Conservation (phyloP, 2,888 invertebrate genomes). For the Theretra japonica region DNA sequence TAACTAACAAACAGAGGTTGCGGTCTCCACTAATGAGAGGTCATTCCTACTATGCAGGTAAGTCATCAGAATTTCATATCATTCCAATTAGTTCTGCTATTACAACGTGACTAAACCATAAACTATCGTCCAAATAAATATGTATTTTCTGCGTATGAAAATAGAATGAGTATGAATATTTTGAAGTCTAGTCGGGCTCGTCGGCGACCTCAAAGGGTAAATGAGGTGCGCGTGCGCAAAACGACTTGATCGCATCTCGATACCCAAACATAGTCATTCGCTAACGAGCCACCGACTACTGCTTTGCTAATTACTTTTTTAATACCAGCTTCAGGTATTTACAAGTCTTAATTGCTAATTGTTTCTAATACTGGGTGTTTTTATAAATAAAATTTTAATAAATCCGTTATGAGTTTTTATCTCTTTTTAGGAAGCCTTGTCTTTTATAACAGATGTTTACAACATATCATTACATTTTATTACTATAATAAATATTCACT, state of each 20-base stretch:
- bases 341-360: conserved; percentile 1
- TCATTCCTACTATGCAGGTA: neutral
- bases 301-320: conserved; percentile 13
- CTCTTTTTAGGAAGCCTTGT: neutral
- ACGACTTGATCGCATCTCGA: conserved; percentile 40
- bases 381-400: neutral
- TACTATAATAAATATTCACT: neutral
- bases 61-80: conserved; percentile 1
- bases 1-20: neutral
- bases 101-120: conserved; percentile 13
- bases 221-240: conserved; percentile 40
- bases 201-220: conserved; percentile 23
- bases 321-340: neutral
- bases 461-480: conserved; percentile 9
- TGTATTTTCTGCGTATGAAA: conserved; percentile 29
- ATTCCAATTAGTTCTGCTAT: conserved; percentile 20
- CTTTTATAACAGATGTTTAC: neutral
- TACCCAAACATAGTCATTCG: conserved; percentile 40
- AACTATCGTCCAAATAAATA: conserved; percentile 13
- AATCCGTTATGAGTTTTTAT: neutral
- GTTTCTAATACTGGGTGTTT: neutral
- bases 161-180: conserved; percentile 26
- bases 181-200: conserved; percentile 8
- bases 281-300: conserved; percentile 37
- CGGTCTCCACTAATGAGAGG: neutral